A percentile compares a stretch with the other conserved stretches of the same genome.
Evolutionary conservation across 2,888 invertebrate species (phyloP).

Genomic region (Quadroppia sp.): DNA sequence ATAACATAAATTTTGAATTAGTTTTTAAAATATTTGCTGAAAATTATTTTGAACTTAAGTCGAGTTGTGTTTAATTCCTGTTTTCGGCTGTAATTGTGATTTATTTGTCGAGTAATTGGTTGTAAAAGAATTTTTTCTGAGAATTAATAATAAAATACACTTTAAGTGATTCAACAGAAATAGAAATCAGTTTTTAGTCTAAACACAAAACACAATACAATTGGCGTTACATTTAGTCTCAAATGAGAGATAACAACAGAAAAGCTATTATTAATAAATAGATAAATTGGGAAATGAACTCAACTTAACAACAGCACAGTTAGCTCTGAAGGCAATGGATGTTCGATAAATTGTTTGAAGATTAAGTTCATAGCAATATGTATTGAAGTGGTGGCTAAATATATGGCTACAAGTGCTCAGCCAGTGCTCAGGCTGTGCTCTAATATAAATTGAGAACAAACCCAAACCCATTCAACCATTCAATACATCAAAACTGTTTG

Average conservation of each 20-base stretch:
- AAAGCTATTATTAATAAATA: slow-evolving; percentile 1
- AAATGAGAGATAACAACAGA: background rate
- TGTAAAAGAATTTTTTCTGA: background rate
- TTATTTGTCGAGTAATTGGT: slow-evolving; percentile 17
- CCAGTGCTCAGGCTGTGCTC: no score
- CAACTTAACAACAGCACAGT: background rate
- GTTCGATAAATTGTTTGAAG: background rate
- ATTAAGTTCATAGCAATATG: background rate
- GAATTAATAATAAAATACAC: background rate
- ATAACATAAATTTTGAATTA: background rate
- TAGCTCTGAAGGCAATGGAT: background rate
- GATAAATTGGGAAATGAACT: slow-evolving; percentile 15
- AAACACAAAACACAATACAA: slow-evolving; percentile 6
- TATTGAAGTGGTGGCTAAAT: slow-evolving; percentile 1
- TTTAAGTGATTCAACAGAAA: background rate
- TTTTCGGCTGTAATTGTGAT: slow-evolving; percentile 4
- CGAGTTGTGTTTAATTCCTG: background rate
- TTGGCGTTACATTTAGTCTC: background rate
- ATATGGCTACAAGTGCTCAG: background rate
- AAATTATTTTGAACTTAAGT: slow-evolving; percentile 9
- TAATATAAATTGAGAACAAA: slow-evolving; percentile 7
- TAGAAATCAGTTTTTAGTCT: background rate
- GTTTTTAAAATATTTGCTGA: background rate
- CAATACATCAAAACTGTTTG: background rate
- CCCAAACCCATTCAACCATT: slow-evolving; percentile 24